Percentiles rank a stretch among this genome's conserved stretches.
phyloP scores from a whole-genome alignment of 1,140 invertebrate genomes.

The Halyomorpha halys region DNA sequence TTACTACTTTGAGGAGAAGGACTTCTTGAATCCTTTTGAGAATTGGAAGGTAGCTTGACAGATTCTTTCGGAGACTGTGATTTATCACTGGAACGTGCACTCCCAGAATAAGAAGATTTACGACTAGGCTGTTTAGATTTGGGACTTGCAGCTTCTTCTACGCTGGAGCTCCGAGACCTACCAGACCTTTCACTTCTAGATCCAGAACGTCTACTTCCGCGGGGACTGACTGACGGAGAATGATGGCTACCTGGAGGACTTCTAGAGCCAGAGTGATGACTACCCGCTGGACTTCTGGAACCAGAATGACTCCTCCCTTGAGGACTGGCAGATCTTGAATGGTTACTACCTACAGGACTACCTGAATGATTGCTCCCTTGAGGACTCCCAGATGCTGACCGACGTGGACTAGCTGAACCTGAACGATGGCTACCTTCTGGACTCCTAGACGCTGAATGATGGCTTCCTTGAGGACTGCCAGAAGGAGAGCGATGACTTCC shows the following conservation, averaged over 20 bases:
- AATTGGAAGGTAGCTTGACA: neutral
- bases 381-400: slow-evolving; percentile 28
- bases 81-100: slow-evolving; percentile 30
- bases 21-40: neutral
- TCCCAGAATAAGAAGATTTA: slow-evolving; percentile 26
- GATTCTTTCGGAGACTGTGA: neutral
- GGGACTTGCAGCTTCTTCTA: slow-evolving; percentile 28
- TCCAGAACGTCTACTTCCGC: slow-evolving; percentile 4
- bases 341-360: slow-evolving; percentile 31
- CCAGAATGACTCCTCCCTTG: slow-evolving; percentile 31
- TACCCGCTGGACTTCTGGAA: slow-evolving; percentile 16
- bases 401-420: slow-evolving; percentile 23
- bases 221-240: slow-evolving; percentile 28
- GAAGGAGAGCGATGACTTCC: slow-evolving; percentile 33
- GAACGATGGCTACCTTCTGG: neutral
- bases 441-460: slow-evolving; percentile 33
- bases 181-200: slow-evolving; percentile 24
- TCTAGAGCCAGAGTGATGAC: slow-evolving; percentile 24
- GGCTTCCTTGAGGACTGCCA: slow-evolving; percentile 34
- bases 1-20: neutral
- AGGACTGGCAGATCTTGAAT: slow-evolving; percentile 37
- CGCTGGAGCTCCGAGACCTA: slow-evolving; percentile 34
- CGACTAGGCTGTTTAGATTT: neutral
- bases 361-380: slow-evolving; percentile 31
- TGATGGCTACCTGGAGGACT: slow-evolving; percentile 36